A percentile compares a stretch with the other conserved stretches of the same genome.
These are phyloP conservation scores for Dipodomys spectabilis DNA, from an alignment of 2,113 vertebrate genomes.

Conservation along the genomic window DNA sequence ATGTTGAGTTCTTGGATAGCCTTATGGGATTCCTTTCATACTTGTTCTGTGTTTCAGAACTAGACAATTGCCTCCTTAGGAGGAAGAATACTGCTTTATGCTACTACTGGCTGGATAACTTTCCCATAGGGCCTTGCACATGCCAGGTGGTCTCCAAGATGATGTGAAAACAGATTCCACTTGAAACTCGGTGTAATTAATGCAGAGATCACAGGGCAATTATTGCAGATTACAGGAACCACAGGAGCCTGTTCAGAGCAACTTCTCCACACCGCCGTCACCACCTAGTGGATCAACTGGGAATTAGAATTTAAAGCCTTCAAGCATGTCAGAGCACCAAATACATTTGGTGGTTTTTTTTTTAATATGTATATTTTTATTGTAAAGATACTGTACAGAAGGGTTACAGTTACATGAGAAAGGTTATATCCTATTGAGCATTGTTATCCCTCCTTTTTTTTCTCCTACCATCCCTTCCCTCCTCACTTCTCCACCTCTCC, in stretches of 20 bases:
- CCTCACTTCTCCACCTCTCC: too few relatives aligned
- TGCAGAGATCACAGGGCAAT: too few relatives aligned
- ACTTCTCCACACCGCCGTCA: not conserved
- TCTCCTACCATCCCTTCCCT: too few relatives aligned
- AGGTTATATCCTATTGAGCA: too few relatives aligned
- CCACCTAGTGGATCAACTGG: conserved; percentile 17
- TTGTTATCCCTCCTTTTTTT: too few relatives aligned
- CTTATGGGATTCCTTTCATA: not conserved
- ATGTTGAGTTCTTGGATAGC: not conserved
- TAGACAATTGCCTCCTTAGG: not conserved
- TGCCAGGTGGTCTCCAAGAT: not conserved
- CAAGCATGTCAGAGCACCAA: not conserved
- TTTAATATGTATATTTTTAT: too few relatives aligned
- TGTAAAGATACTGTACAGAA: too few relatives aligned
- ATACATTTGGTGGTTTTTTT: not conserved
- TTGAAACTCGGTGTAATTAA: not conserved
- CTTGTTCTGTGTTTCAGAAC: not conserved
- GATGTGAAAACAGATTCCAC: not conserved
- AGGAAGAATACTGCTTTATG: not conserved
- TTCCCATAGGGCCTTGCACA: not conserved
- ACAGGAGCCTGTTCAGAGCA: not conserved
- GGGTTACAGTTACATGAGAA: too few relatives aligned
- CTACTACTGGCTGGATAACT: not conserved
- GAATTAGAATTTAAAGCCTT: not conserved
- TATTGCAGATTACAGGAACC: not conserved